Evolutionary conservation across 1,140 invertebrate genomes (phyloP).

Genomic region (Diachasmimorpha longicaudata): DNA sequence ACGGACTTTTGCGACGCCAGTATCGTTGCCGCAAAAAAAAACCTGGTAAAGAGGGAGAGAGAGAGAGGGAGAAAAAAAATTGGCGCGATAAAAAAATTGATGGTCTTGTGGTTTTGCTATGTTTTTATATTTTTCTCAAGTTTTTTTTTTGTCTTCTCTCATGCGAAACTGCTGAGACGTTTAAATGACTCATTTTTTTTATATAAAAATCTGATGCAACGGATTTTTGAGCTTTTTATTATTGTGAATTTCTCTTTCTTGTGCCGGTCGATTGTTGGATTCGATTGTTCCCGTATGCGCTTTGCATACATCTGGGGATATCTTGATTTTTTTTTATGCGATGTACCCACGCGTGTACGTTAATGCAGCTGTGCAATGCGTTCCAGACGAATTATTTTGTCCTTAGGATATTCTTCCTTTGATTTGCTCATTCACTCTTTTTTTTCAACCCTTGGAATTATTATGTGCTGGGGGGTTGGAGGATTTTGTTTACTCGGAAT

Average conservation of each 20-base stretch:
- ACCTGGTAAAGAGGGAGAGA: no score
- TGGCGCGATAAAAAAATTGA: not conserved
- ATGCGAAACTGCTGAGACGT: not conserved
- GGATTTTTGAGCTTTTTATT: not conserved
- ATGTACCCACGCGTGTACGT: constrained; percentile 2
- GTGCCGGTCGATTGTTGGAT: not conserved
- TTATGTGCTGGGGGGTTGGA: not conserved
- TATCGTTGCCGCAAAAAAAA: not conserved
- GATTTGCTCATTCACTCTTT: not conserved
- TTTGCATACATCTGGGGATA: constrained; percentile 6
- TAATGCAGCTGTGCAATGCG: constrained; percentile 8
- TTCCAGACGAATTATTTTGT: not conserved
- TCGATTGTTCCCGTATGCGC: constrained; percentile 13
- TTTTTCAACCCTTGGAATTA: not conserved
- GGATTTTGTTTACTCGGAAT: not conserved
- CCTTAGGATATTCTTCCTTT: not conserved
- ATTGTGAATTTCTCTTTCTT: not conserved
- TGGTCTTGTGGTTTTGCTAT: constrained; percentile 4
- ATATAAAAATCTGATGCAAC: not conserved
- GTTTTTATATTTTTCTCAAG: not conserved
- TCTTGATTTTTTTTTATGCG: not conserved
- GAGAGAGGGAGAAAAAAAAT: no score
- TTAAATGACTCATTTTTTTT: not conserved
- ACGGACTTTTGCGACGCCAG: constrained; percentile 5
- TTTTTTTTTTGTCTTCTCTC: not conserved